Evolutionary conservation across 2,797 vertebrate genomes (phyloP), one percentile per base, ranked within the genome.

Genomic region (Anas bernieri): DNA sequence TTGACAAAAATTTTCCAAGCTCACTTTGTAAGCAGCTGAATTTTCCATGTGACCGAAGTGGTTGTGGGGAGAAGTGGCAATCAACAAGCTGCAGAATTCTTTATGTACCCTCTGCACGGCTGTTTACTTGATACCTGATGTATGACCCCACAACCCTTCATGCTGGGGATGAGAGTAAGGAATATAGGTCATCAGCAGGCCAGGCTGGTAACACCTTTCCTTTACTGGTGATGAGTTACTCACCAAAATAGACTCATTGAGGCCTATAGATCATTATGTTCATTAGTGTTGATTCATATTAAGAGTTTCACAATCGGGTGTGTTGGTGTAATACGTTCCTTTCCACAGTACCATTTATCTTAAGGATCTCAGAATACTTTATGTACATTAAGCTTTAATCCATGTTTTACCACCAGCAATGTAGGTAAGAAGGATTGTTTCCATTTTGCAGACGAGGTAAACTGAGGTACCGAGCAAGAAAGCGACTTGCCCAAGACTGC

Each of bases 161-260:
- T 12, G 66, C 0, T 0, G 1, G 4, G n/a, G 26, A 83, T 54
- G 61, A 90, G 46, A 58, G 17, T 33, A 26, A 58, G 58, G 73
- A 92, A 78, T 81, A 64, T 43, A 54, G 89, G 87, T 92, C 94
- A 92, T 7, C 75, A 91, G 28, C 84, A 80, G 95, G 87, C 92
- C 95, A 92, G 76, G 55, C 37, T 83, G 56, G 48, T 54, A 94
- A 12, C 72, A 83, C 73, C 76, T 92, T 92, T 76, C 55, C 73
- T 69, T 59, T 74, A 31, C 45, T 25, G 50, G 23, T 39, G 79
- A 30, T 0, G 5, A 80, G 64, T 75, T 87, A 56, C 54, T 93
- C 72, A n/a, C 50, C 4, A 2, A 67, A 68, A n/a, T 61, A 77
- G 45, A 33, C 58, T 81, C 55, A 37, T 2, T 54, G 43, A 93